A percentile compares a stretch with the other conserved stretches of the same genome.
These are phyloP conservation scores for Mixornis gularis DNA, from an alignment of 2,113 vertebrate species.

Conservation along the genomic window DNA sequence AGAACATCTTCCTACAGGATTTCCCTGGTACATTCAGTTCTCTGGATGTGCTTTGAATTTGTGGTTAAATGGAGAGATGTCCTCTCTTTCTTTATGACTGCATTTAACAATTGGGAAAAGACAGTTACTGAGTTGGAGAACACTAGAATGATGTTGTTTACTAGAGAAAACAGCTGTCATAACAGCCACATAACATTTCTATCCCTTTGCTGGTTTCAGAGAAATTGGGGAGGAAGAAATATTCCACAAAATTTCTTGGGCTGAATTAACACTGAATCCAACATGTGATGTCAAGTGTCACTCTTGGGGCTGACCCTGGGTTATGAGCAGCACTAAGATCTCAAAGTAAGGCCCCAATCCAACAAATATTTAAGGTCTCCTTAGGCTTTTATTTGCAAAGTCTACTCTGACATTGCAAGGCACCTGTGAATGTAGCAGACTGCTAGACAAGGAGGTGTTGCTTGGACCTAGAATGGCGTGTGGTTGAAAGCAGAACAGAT, in stretches of 20 bases:
- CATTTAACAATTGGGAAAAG: not conserved
- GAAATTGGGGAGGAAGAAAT: not conserved
- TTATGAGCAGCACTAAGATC: not conserved
- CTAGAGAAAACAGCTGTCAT: not conserved
- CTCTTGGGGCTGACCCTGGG: not conserved
- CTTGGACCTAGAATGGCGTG: not conserved
- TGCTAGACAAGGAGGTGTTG: not conserved
- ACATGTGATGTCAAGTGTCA: rapidly evolving
- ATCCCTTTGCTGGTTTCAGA: not conserved
- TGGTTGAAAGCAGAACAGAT: not conserved
- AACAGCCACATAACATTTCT: not conserved
- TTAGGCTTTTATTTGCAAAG: not conserved
- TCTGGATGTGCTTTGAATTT: not conserved
- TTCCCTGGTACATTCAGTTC: not conserved
- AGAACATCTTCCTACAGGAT: not conserved
- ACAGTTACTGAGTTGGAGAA: not conserved
- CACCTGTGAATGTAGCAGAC: not conserved
- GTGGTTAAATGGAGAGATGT: not conserved
- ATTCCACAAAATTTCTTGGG: not conserved
- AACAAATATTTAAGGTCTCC: not conserved
- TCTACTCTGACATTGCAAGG: not conserved
- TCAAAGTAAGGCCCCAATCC: not conserved
- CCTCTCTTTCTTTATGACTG: not conserved
- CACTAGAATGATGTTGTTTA: not conserved
- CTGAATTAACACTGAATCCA: not conserved